Base-by-base conservation (phyloP, 2,113 vertebrate species). In the Mobula hypostoma region DNA sequence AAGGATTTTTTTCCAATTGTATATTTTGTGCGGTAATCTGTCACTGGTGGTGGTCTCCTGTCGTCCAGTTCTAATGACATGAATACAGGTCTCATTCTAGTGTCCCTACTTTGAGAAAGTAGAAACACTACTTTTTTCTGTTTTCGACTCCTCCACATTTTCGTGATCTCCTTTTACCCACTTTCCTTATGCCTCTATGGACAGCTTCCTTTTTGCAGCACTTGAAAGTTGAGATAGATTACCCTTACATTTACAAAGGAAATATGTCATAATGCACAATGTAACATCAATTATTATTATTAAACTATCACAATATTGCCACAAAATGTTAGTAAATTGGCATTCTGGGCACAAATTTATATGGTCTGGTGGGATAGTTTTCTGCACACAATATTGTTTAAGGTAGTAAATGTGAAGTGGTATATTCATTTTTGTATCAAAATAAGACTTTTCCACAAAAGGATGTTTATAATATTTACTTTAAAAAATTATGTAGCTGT, bases 391-490 rank as follows among this genome's bases (percentile, higher is more conserved):
- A 3, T 56, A 29, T 87, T 48, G 48, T 48, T 48, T 87, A 83
- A 63, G 61, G 8, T 27, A 56, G 6, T 21, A 21, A 83, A 1
- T 61, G 56, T 61, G 56, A 58, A 12, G 17, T 36, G 2, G 15
- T 90, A 0, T 17, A 32, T 2, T 66, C 15, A 68, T 19, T 17
- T 1, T 15, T n/a, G 85, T 66, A 66, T 48, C 61, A 66, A 90
- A 90, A 90, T n/a, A n/a, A 61, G 24, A 88, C 11, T 79, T n/a
- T 88, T 32, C 29, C 63, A 66, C 61, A 32, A 19, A n/a, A 17
- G 4, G 36, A 74, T 93, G 91, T 74, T 93, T 93, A 93, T 93
- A 93, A 93, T 48, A 7, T 72, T 56, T 36, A 40, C 48, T 48
- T 48, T 48, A 27, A 74, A 74, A 72, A 32, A 21, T 72, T 93